Evolutionary conservation across 2,888 invertebrate species (phyloP).

Genomic region (Subacronicta megacephala): DNA sequence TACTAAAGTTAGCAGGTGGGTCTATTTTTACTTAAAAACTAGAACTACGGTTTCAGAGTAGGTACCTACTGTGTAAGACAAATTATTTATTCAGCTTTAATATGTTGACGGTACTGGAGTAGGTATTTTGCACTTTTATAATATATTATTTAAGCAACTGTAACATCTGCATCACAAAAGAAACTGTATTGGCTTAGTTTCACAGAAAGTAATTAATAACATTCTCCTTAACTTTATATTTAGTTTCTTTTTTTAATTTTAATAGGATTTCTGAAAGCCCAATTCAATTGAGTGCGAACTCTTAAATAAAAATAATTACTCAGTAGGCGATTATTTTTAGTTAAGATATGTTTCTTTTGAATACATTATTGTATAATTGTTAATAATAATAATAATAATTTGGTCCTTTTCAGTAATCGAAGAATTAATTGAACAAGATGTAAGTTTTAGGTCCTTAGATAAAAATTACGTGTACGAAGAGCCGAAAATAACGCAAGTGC

Average conservation of each 20-base stretch:
- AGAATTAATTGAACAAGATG: slow-evolving; percentile 40
- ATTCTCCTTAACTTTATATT: slow-evolving; percentile 3
- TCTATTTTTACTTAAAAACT: slow-evolving; percentile 9
- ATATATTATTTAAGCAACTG: background rate
- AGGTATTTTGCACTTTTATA: slow-evolving; percentile 11
- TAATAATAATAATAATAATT: slow-evolving; percentile 52
- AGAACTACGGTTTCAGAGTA: slow-evolving; percentile 20
- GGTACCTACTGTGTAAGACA: background rate
- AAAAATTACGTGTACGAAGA: slow-evolving; percentile 8
- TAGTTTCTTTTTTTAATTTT: background rate
- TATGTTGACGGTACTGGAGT: slow-evolving; percentile 6
- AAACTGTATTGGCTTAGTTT: background rate
- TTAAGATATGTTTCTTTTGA: slow-evolving; percentile 60
- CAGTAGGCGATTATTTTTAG: slow-evolving; percentile 51
- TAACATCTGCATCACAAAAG: background rate
- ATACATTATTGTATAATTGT: slow-evolving; percentile 55
- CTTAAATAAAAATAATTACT: slow-evolving; percentile 54
- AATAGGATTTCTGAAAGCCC: background rate
- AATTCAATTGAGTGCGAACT: slow-evolving; percentile 5
- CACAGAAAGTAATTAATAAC: background rate
- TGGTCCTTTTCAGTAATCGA: slow-evolving; percentile 60
- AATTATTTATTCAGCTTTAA: slow-evolving; percentile 31
- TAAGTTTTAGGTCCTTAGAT: slow-evolving; percentile 27
- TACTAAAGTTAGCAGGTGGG: slow-evolving; percentile 15
- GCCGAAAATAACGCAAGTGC: slow-evolving; percentile 19